Conservation (phyloP, 2,113 vertebrate species). For the Scytalopus superciliaris region DNA sequence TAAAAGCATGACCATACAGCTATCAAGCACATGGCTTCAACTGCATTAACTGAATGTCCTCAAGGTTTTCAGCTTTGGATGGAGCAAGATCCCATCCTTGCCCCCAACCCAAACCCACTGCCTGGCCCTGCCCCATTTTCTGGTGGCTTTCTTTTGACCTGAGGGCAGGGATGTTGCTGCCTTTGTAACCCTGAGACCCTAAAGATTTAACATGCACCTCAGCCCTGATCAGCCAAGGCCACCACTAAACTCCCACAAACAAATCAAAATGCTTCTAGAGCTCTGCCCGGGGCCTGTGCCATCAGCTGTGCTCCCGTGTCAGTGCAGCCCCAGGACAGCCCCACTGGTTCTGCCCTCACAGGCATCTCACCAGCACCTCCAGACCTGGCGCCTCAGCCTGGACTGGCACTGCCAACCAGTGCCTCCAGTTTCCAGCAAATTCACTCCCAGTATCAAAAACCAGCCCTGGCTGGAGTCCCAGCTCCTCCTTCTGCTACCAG, state of each 20-base stretch:
- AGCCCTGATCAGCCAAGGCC: too few species aligned
- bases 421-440: not conserved
- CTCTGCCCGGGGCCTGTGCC: not conserved
- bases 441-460: not conserved
- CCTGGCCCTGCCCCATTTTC: not conserved
- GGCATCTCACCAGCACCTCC: not conserved
- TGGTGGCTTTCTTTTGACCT: accelerated
- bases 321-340: not conserved
- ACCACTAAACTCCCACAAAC: not conserved
- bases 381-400: accelerated
- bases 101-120: accelerated
- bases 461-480: not conserved
- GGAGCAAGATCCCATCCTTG: not conserved
- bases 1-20: constrained; percentile 70
- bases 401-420: accelerated
- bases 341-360: not conserved
- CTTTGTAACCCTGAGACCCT: not conserved
- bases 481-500: not conserved
- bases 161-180: not conserved
- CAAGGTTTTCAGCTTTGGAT: not conserved
- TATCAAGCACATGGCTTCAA: constrained; percentile 29
- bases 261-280: not conserved
- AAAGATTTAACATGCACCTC: accelerated
- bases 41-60: not conserved
- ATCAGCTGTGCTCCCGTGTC: accelerated